A percentile compares a stretch with the other conserved stretches of the same genome.
These are phyloP conservation scores for Patagioenas fasciata DNA, from an alignment of 2,113 vertebrate genomes.

Conservation along the genomic window DNA sequence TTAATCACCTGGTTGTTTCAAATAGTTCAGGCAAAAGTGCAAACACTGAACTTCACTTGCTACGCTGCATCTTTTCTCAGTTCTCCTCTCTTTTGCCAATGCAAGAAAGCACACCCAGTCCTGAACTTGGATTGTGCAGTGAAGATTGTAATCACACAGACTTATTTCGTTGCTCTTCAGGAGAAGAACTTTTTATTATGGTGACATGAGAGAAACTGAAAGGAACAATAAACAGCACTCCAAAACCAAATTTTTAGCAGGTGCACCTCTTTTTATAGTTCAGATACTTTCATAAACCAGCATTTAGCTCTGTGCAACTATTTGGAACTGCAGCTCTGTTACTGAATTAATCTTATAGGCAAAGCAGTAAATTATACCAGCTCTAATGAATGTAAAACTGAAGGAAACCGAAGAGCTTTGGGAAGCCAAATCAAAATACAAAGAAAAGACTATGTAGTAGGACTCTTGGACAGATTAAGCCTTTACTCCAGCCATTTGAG, in stretches of 20 bases:
- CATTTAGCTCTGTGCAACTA: background rate
- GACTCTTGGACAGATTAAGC: background rate
- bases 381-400: background rate
- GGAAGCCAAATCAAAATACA: background rate
- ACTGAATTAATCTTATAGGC: background rate
- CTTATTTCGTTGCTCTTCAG: background rate
- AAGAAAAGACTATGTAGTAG: background rate
- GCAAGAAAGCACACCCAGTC: background rate
- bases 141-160: background rate
- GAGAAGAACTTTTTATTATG: background rate
- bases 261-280: background rate
- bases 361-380: background rate
- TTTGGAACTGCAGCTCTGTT: background rate
- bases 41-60: background rate
- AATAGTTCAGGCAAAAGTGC: background rate
- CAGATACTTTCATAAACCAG: background rate
- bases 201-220: background rate
- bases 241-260: background rate
- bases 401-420: conserved; percentile 13
- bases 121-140: background rate
- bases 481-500: background rate
- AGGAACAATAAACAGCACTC: background rate
- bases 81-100: background rate
- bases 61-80: background rate
- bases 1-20: background rate